phyloP scores from a whole-genome alignment of 2,797 vertebrate species.

The Anniella stebbinsi region DNA sequence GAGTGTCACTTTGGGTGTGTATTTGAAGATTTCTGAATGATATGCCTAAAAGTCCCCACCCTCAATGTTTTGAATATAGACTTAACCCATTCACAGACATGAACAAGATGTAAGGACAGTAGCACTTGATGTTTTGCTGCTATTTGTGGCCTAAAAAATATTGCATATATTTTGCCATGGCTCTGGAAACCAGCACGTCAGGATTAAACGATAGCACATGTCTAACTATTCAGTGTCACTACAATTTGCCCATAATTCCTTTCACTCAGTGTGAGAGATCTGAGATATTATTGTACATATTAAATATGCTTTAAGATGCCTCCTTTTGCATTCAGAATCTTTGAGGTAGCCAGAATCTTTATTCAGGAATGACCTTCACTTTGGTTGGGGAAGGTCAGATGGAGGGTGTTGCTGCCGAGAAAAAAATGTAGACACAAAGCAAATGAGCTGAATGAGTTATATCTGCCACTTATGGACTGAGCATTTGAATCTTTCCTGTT shows the following conservation, averaged over 20 bases:
- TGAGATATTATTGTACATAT: not conserved
- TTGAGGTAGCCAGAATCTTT: not conserved
- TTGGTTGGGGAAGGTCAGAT: not conserved
- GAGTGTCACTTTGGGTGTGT: conserved; percentile 94
- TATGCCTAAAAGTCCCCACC: not conserved
- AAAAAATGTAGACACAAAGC: not conserved
- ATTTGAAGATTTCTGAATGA: not conserved
- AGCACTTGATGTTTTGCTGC: conserved; percentile 25
- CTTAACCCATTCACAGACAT: not conserved
- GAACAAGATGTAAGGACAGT: not conserved
- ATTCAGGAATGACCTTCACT: not conserved
- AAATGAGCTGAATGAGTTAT: not conserved
- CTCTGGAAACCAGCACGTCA: not conserved
- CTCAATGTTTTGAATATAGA: not conserved
- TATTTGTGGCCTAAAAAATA: conserved; percentile 24
- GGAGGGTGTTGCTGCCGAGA: not conserved
- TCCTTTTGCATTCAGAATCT: not conserved
- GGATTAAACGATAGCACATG: not conserved
- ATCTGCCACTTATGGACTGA: fast-evolving
- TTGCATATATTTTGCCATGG: not conserved
- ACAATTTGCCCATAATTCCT: conserved; percentile 35
- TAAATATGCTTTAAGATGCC: not conserved
- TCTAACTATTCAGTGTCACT: conserved; percentile 12
- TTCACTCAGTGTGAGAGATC: not conserved
- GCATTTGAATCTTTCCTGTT: not conserved